These are phyloP conservation scores for Ditylenchus weischeri DNA, from an alignment of 2,888 invertebrate species.

Conservation along the genomic window DNA sequence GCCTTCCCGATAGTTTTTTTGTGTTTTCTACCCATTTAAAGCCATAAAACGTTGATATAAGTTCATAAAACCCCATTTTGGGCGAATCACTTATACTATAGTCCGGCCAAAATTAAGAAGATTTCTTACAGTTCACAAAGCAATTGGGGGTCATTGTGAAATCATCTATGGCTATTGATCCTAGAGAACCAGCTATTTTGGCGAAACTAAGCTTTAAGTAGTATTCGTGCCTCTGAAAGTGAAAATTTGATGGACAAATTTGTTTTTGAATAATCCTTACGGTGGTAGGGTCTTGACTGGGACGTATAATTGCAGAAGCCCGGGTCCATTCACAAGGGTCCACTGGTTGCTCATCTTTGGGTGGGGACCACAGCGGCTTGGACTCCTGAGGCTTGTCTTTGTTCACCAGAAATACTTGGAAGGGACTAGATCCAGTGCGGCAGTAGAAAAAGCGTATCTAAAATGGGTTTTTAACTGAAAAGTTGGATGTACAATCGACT, in stretches of 20 bases:
- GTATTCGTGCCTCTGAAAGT: slow-evolving; percentile 28
- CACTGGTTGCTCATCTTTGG: slow-evolving; percentile 21
- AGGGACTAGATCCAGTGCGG: slow-evolving; percentile 36
- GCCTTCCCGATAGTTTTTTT: too few relatives aligned
- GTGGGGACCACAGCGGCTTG: slow-evolving; percentile 37
- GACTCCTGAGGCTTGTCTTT: slow-evolving; percentile 26
- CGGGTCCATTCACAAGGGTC: slow-evolving; percentile 40
- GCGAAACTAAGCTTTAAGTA: slow-evolving; percentile 37
- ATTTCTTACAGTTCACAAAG: slow-evolving; percentile 25
- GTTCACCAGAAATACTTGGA: slow-evolving; percentile 34
- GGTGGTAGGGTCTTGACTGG: slow-evolving; percentile 12
- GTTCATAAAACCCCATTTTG: too few relatives aligned
- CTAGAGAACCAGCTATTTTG: slow-evolving; percentile 34
- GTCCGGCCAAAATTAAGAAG: background rate
- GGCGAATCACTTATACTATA: too few relatives aligned
- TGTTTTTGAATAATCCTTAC: background rate
- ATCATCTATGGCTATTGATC: slow-evolving; percentile 41
- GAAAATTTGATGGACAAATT: slow-evolving; percentile 8
- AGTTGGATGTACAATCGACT: too few relatives aligned
- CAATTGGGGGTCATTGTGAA: slow-evolving; percentile 41
- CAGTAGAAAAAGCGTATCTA: slow-evolving; percentile 39
- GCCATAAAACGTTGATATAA: too few relatives aligned
- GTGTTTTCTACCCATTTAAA: too few relatives aligned
- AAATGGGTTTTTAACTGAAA: slow-evolving; percentile 18
- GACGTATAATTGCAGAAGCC: slow-evolving; percentile 25